Conservation (phyloP, 2,888 invertebrate genomes). For the Harpagoxenus sublaevis region DNA sequence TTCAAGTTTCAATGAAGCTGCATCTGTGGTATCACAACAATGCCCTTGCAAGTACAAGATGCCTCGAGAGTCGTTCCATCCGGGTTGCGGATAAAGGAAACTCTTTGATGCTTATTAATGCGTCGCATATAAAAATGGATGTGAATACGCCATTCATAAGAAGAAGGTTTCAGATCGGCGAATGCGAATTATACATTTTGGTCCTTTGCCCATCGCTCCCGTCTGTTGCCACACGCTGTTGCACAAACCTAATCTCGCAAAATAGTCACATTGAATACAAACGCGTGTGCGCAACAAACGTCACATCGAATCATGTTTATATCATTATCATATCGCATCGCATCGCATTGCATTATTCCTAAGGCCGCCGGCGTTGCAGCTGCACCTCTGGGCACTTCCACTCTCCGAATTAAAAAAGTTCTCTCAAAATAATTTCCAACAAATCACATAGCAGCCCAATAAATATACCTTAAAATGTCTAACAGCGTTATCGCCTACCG, state of each 20-base stretch:
- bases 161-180: conserved; percentile 57
- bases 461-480: conserved; percentile 79
- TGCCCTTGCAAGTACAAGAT: conserved; percentile 82
- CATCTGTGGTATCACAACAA: conserved; percentile 85
- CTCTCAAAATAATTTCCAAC: conserved; percentile 77
- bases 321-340: neutral
- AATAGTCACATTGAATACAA: conserved; percentile 34
- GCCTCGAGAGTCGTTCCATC: conserved; percentile 77
- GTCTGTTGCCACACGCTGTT: conserved; percentile 53
- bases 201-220: conserved; percentile 72
- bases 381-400: conserved; percentile 50
- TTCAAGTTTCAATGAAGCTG: conserved; percentile 84
- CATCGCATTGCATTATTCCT: conserved; percentile 26
- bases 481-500: conserved; percentile 71
- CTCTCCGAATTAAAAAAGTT: conserved; percentile 52
- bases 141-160: conserved; percentile 65
- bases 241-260: conserved; percentile 22
- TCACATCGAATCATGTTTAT: neutral
- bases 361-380: conserved; percentile 21
- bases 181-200: conserved; percentile 75
- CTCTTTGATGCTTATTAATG: conserved; percentile 69
- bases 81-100: conserved; percentile 71
- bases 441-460: conserved; percentile 81
- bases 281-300: conserved; percentile 35
- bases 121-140: conserved; percentile 72